phyloP scores from a whole-genome alignment of 2,888 invertebrate species.

The Pseudococcus viburni region DNA sequence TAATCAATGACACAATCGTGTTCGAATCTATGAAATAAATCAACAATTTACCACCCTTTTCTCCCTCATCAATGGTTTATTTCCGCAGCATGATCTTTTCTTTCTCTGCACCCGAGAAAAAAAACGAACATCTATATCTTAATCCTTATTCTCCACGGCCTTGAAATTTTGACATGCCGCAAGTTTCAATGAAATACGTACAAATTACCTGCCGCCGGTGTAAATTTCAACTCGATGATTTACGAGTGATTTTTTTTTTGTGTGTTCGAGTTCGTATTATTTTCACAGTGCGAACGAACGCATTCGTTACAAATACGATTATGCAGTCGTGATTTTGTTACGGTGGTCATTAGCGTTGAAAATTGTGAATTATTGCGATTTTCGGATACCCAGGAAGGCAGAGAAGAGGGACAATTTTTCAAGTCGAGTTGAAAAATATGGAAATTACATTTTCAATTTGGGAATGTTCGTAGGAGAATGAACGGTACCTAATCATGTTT shows the following conservation, averaged over 20 bases:
- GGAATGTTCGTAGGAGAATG: neutral
- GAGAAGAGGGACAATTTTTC: neutral
- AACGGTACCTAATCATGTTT: neutral
- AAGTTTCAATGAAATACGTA: neutral
- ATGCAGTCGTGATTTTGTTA: constrained; percentile 12
- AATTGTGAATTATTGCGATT: constrained; percentile 9
- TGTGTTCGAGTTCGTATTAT: neutral
- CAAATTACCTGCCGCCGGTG: constrained; percentile 2
- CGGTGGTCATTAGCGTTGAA: constrained; percentile 28
- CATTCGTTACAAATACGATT: neutral
- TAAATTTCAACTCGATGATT: constrained; percentile 27
- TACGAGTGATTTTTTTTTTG: constrained; percentile 19
- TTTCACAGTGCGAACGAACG: neutral
- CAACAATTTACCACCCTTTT: too few relatives aligned
- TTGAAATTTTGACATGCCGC: constrained; percentile 22
- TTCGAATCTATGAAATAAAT: too few relatives aligned
- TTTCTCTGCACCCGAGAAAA: neutral
- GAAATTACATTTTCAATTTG: neutral
- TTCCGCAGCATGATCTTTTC: neutral
- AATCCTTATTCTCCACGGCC: constrained; percentile 12
- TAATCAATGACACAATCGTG: too few relatives aligned
- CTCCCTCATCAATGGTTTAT: too few relatives aligned
- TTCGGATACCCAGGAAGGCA: neutral
- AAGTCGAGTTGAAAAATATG: neutral
- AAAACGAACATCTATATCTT: neutral